Conservation (phyloP, 2,113 vertebrate species). For the Speoplatyrhinus poulsoni region DNA sequence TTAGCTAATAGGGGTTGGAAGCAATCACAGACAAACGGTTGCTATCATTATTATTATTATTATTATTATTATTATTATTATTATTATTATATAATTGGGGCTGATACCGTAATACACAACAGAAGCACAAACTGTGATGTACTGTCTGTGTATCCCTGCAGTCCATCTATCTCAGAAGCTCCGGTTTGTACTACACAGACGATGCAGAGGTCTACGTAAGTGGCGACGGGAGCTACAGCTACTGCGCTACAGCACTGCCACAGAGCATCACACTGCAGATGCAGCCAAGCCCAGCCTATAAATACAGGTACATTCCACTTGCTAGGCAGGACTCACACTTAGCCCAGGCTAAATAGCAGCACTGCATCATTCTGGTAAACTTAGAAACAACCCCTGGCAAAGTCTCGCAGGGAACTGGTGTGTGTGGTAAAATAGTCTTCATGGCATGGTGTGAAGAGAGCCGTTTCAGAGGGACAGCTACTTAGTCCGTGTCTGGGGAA, state of each 20-base stretch:
- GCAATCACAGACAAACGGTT: background rate
- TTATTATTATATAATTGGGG: background rate
- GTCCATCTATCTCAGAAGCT: slow-evolving; percentile 29
- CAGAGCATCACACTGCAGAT: slow-evolving; percentile 19
- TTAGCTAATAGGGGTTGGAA: background rate
- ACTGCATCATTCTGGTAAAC: slow-evolving; percentile 3
- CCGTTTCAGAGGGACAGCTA: background rate
- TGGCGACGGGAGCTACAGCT: slow-evolving; percentile 23
- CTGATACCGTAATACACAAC: background rate
- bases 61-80: background rate
- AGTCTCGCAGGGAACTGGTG: slow-evolving; percentile 25
- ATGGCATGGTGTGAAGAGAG: slow-evolving; percentile 11
- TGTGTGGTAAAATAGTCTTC: slow-evolving; percentile 8
- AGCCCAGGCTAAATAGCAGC: slow-evolving; percentile 22
- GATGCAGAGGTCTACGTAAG: slow-evolving; percentile 20
- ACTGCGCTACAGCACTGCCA: background rate
- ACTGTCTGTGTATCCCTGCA: background rate
- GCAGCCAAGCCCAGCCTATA: slow-evolving; percentile 4
- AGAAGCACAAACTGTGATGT: slow-evolving; percentile 14
- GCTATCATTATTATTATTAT: background rate
- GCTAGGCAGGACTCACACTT: slow-evolving; percentile 16
- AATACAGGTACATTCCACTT: slow-evolving; percentile 18
- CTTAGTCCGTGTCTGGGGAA: slow-evolving; percentile 1
- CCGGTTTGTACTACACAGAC: slow-evolving; percentile 34
- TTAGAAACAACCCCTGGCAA: too few relatives aligned